These are phyloP conservation scores for Myodes glareolus DNA, from an alignment of 2,113 vertebrate genomes.

Conservation along the genomic window DNA sequence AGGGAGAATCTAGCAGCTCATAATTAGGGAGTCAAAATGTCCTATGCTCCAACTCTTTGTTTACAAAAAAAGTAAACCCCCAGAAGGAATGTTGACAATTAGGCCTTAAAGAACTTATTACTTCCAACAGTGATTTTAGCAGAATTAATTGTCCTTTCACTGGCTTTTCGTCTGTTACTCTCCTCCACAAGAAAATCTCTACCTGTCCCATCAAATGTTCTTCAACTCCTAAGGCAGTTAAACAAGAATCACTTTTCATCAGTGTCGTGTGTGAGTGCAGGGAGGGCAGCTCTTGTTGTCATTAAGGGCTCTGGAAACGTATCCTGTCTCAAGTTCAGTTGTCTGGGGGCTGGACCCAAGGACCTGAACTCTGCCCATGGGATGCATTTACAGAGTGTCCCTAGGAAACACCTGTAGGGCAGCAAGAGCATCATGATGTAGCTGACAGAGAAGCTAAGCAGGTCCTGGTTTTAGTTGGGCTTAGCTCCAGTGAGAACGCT, in stretches of 20 bases:
- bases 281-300: not conserved
- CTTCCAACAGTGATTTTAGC: not conserved
- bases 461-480: not conserved
- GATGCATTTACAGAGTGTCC: not conserved
- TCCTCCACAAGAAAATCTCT: too few species aligned
- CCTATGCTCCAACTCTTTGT: not conserved
- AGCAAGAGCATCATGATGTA: not conserved
- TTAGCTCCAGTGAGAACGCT: not conserved
- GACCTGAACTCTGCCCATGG: not conserved
- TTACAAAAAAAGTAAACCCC: not conserved
- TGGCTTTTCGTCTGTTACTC: too few species aligned
- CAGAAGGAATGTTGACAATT: not conserved
- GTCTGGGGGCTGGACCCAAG: not conserved
- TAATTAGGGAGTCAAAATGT: not conserved
- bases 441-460: not conserved
- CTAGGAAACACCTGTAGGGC: not conserved
- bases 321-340: not conserved
- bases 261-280: not conserved
- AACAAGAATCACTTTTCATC: not conserved
- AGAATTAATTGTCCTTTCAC: not conserved
- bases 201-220: not conserved
- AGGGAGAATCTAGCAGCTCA: not conserved
- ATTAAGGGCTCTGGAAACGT: not conserved
- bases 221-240: not conserved
- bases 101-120: not conserved